Evolutionary conservation across 1,140 invertebrate genomes (phyloP), one percentile per base, ranked within the genome.

Genomic region (Euwallacea fornicatus): DNA sequence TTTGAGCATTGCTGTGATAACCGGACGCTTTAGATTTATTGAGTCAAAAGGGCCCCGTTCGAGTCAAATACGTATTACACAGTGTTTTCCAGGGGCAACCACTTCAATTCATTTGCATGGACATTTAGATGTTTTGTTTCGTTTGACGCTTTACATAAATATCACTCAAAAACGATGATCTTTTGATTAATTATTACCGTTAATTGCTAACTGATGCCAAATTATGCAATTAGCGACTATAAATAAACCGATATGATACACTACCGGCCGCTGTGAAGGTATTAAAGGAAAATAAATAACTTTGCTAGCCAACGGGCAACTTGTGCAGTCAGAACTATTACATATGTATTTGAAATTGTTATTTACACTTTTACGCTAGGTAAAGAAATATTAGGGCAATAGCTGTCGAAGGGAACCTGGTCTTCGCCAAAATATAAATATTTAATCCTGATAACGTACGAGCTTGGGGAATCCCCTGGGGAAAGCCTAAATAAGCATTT

Each of bases 341-440:
- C n/a, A n/a, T n/a, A 50, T 50, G 9, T 50, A 50, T 42, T 63
- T 21, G 15, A 13, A 21, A 50, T 46, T 47, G 16, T 33, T 63
- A 58, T 58, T 58, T 33, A 41, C 10, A 58, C 46, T 13, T 2
- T 50, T 3, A 6, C 3, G 46, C 13, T 50, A 50, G 7, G 46
- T 6, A 13, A 10, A 50, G 46, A 13, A 33, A 33, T 13, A 61
- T 9, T 61, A 41, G 59, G 59, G 59, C 15, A 63, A 50, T 63
- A 63, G 15, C 44, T 63, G 61, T 63, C 61, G 47, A 63, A 63
- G 13, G 47, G 47, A 33, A 33, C 11, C 42, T 21, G 11, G 13
- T 6, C 43, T 33, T 67, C 46, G 56, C 66, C 56, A 60, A 60
- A 68, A 68, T 61, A 68, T 68, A 60, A 68, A 68, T 68, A 68